phyloP scores from a whole-genome alignment of 2,113 vertebrate species.

The Carassius carassius region DNA sequence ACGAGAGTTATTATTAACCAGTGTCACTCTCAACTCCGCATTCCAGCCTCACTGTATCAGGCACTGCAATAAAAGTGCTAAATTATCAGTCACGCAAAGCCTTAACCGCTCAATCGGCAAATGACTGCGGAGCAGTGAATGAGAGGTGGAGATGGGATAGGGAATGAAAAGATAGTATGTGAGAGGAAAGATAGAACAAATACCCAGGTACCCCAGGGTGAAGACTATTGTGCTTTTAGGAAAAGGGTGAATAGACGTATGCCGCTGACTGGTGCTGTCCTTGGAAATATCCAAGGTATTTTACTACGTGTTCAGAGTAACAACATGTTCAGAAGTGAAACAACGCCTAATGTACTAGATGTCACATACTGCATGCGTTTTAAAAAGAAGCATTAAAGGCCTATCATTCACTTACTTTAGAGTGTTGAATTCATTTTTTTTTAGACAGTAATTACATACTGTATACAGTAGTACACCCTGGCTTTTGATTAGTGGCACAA shows the following conservation, averaged over 20 bases:
- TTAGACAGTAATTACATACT: too few relatives aligned
- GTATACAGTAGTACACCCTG: too few relatives aligned
- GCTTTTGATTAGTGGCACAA: too few relatives aligned
- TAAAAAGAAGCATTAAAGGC: background rate
- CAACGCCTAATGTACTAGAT: background rate
- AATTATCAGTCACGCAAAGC: background rate
- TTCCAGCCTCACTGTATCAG: background rate
- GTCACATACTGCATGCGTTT: too few relatives aligned
- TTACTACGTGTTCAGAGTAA: background rate
- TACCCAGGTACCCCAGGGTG: background rate
- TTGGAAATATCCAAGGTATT: background rate
- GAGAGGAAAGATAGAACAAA: background rate
- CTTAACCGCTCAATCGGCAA: background rate
- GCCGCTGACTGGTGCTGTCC: background rate
- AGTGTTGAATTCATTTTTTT: too few relatives aligned
- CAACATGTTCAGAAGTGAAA: background rate
- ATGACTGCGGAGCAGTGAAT: background rate
- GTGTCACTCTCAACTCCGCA: background rate
- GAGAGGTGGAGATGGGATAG: background rate
- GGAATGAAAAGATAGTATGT: background rate
- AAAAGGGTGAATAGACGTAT: background rate
- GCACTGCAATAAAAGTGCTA: too few relatives aligned
- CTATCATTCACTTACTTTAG: background rate
- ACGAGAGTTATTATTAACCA: conserved; percentile 14
- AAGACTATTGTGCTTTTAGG: background rate